Conservation (phyloP, 2,113 vertebrate species). For the Petrocephalus zakoni region DNA sequence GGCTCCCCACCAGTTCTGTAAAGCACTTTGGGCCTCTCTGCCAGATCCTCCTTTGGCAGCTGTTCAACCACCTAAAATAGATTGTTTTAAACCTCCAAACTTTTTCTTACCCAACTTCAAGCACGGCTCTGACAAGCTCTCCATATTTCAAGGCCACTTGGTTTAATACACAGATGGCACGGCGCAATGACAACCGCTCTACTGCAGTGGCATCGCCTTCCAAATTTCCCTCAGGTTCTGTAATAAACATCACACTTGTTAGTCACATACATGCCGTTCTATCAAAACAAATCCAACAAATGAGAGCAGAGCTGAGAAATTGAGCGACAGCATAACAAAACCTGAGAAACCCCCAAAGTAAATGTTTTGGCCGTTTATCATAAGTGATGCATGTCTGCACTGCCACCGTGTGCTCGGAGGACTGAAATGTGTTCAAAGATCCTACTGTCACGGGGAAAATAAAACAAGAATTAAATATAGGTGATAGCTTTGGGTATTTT, state of each 20-base stretch:
- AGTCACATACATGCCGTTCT: neutral
- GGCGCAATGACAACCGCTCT: neutral
- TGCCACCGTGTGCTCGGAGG: constrained; percentile 18
- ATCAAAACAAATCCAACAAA: constrained; percentile 19
- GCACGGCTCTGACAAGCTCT: neutral
- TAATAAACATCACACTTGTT: neutral
- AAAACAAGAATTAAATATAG: neutral
- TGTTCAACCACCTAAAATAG: neutral
- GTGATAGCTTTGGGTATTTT: neutral
- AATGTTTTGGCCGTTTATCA: neutral
- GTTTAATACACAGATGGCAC: neutral
- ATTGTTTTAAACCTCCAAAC: neutral
- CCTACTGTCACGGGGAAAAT: neutral
- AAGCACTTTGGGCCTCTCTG: neutral
- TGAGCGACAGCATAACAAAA: neutral
- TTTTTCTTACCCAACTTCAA: neutral
- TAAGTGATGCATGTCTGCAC: neutral
- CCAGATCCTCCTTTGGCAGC: neutral
- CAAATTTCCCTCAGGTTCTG: neutral
- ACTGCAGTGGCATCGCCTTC: too few species aligned
- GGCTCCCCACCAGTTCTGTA: too few species aligned
- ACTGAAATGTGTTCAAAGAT: neutral
- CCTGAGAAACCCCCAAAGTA: neutral
- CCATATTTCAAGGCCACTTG: neutral
- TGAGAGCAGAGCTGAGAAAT: neutral